A percentile compares a stretch with the other conserved stretches of the same genome.
Conservation (phyloP, 1,140 invertebrate genomes). For the Microplitis demolitor region DNA sequence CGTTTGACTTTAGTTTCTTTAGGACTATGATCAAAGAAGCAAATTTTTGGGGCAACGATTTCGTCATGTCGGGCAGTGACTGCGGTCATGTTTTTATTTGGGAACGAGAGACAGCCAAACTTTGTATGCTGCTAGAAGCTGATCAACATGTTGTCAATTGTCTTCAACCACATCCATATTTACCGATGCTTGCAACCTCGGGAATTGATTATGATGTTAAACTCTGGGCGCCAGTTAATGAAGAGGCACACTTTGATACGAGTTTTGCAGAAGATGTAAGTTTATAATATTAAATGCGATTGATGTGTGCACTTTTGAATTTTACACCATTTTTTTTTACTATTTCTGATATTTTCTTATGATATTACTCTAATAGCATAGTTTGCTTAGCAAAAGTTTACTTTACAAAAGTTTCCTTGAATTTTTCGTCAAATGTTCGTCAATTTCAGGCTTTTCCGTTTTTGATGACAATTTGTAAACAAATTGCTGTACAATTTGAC, state of each 20-base stretch:
- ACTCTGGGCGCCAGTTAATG: slow-evolving; percentile 76
- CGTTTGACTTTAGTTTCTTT: slow-evolving; percentile 61
- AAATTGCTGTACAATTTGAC: no score
- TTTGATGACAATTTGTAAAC: no score
- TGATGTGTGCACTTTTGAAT: no score
- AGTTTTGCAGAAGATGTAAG: slow-evolving; percentile 73
- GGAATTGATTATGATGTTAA: slow-evolving; percentile 92
- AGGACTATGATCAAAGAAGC: slow-evolving; percentile 91
- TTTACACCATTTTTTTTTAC: no score
- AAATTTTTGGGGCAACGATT: slow-evolving; percentile 85
- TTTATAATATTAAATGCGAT: slow-evolving; percentile 2
- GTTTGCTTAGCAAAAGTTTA: no score
- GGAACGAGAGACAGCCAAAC: slow-evolving; percentile 68
- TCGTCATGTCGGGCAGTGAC: slow-evolving; percentile 85
- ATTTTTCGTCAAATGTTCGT: no score
- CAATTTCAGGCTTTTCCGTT: no score
- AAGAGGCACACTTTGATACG: slow-evolving; percentile 69
- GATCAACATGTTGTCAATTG: slow-evolving; percentile 89
- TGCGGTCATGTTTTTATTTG: slow-evolving; percentile 82
- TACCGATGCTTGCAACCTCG: slow-evolving; percentile 83
- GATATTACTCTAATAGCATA: no score
- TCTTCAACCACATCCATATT: slow-evolving; percentile 81
- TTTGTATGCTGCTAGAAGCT: slow-evolving; percentile 81
- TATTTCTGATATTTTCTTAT: no score
- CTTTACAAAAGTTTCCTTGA: no score